Conservation (phyloP, 2,888 invertebrate species). For the Adela reaumurella region DNA sequence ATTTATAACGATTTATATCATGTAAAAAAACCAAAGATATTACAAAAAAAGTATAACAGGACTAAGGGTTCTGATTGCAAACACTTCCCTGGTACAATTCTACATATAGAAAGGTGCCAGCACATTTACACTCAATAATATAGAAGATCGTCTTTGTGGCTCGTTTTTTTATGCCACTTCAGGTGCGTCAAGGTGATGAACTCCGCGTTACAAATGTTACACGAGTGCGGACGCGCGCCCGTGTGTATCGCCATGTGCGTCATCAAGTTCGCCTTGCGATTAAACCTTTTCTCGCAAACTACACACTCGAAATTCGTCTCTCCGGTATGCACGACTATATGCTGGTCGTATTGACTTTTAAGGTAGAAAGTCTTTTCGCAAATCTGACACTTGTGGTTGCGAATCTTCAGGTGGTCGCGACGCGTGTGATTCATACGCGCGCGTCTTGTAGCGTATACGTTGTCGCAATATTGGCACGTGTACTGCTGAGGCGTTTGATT, state of each 20-base stretch:
- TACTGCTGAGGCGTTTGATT: conserved; percentile 28
- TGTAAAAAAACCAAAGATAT: too few species aligned
- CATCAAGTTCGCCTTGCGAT: conserved; percentile 54
- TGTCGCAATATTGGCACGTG: conserved; percentile 34
- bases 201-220: conserved; percentile 20
- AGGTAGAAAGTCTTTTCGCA: conserved; percentile 16
- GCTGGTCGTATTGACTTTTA: conserved; percentile 11
- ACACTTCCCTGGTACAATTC: too few species aligned
- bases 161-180: neutral
- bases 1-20: too few species aligned
- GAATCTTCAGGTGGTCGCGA: neutral
- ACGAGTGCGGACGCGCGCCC: conserved; percentile 53
- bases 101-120: too few species aligned
- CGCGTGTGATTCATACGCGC: neutral
- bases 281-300: conserved; percentile 59
- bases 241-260: conserved; percentile 59
- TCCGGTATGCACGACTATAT: conserved; percentile 44
- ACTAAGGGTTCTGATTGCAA: too few species aligned
- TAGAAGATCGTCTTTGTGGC: neutral
- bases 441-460: conserved; percentile 20
- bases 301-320: conserved; percentile 56
- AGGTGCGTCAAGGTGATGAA: neutral
- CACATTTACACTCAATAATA: neutral
- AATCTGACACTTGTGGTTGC: neutral
- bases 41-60: too few species aligned